These are phyloP conservation scores for Ophion costatus DNA, from an alignment of 2,888 invertebrate genomes.

Conservation along the genomic window DNA sequence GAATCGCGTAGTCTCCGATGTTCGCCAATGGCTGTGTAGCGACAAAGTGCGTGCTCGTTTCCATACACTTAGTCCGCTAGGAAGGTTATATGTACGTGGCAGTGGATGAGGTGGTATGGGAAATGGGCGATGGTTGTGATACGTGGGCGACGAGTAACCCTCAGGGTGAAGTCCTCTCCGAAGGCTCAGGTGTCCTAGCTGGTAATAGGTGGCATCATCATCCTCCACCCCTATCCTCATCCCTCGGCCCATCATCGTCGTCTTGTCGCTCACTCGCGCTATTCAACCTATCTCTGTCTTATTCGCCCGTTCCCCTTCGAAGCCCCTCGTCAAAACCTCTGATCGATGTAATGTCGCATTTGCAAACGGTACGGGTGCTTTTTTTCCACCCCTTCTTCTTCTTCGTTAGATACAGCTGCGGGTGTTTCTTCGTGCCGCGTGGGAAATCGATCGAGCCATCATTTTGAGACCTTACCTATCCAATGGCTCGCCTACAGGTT, in stretches of 20 bases:
- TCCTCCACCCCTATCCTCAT: constrained; percentile 50
- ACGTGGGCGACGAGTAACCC: constrained; percentile 42
- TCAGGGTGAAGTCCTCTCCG: constrained; percentile 64
- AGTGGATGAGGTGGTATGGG: constrained; percentile 41
- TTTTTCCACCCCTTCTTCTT: constrained; percentile 18
- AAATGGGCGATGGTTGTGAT: constrained; percentile 30
- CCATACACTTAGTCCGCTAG: constrained; percentile 73
- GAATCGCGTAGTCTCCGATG: constrained; percentile 18
- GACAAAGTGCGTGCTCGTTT: constrained; percentile 79
- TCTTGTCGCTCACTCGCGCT: constrained; percentile 59
- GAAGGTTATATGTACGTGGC: constrained; percentile 16
- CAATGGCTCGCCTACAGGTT: neutral
- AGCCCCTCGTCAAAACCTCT: constrained; percentile 79
- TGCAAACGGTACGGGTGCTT: constrained; percentile 71
- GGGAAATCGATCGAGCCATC: constrained; percentile 48
- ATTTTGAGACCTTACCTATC: constrained; percentile 45
- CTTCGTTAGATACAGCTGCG: constrained; percentile 14
- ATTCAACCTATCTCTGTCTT: constrained; percentile 68
- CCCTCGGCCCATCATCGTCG: constrained; percentile 19
- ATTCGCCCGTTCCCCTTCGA: constrained; percentile 47
- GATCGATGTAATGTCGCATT: constrained; percentile 80
- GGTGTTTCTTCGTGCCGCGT: neutral
- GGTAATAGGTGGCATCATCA: constrained; percentile 81
- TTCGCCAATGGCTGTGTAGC: constrained; percentile 43
- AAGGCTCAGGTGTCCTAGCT: constrained; percentile 80